phyloP scores from a whole-genome alignment of 2,797 vertebrate species.

The Myripristis murdjan region DNA sequence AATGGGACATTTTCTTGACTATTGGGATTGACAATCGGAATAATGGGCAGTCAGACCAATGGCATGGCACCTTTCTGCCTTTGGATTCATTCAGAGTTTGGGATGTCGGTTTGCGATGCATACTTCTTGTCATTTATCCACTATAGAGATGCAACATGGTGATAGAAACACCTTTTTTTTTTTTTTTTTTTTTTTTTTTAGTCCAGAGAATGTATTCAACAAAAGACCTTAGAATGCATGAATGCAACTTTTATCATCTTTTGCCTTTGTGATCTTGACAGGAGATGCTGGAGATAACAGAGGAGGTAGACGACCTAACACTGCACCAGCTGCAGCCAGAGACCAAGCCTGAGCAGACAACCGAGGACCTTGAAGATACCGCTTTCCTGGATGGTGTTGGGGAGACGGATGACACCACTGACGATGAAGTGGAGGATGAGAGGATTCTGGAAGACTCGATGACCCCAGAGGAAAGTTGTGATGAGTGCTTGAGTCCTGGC shows the following conservation, averaged over 20 bases:
- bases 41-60: too few relatives aligned
- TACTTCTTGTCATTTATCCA: too few relatives aligned
- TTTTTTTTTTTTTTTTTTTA: too few relatives aligned
- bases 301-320: constrained; percentile 66
- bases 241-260: not conserved
- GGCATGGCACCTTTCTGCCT: too few relatives aligned
- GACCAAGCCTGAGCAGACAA: constrained; percentile 8
- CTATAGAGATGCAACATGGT: too few relatives aligned
- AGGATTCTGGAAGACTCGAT: constrained; percentile 14
- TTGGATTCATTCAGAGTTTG: not conserved
- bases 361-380: constrained; percentile 26
- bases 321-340: constrained; percentile 44
- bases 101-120: not conserved
- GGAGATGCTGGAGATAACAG: constrained; percentile 60
- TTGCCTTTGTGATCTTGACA: constrained; percentile 38
- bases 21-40: too few relatives aligned
- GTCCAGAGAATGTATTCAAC: too few relatives aligned
- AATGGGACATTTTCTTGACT: too few relatives aligned
- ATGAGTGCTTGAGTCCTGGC: constrained; percentile 11
- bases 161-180: too few relatives aligned
- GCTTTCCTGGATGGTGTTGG: not conserved
- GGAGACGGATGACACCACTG: not conserved
- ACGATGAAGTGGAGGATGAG: constrained; percentile 17
- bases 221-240: too few relatives aligned
- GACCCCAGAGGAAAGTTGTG: constrained; percentile 26